phyloP scores from a whole-genome alignment of 2,797 vertebrate genomes.

The Pristis pectinata region DNA sequence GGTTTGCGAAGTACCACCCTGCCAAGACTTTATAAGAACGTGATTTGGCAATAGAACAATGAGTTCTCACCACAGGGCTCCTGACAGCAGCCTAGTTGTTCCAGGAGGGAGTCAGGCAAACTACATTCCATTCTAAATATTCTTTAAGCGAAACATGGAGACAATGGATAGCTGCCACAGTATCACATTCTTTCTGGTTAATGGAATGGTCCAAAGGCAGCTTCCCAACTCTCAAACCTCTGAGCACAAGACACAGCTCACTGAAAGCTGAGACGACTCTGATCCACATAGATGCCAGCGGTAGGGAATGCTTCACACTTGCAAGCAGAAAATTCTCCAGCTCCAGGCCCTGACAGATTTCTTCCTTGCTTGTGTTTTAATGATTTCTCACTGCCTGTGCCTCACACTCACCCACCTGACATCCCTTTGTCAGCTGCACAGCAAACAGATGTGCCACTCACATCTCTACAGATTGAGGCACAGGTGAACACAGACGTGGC shows the following conservation, averaged over 20 bases:
- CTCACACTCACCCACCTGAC: background rate
- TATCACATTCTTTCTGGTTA: background rate
- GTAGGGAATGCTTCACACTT: background rate
- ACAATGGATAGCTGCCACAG: background rate
- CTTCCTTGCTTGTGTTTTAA: background rate
- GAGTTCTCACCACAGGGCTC: background rate
- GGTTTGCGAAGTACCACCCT: background rate
- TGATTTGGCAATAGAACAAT: background rate
- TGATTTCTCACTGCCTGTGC: background rate
- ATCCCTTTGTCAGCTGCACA: too few species aligned
- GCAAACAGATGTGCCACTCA: background rate
- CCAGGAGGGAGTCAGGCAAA: background rate
- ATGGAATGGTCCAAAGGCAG: too few species aligned
- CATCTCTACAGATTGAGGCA: background rate
- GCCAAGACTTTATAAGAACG: background rate
- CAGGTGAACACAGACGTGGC: background rate
- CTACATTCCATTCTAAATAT: too few species aligned
- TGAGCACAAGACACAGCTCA: background rate
- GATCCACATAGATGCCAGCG: background rate
- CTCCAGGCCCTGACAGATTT: background rate
- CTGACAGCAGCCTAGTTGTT: background rate
- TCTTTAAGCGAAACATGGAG: background rate
- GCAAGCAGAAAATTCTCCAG: background rate
- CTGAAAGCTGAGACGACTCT: background rate
- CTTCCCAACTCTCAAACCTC: background rate